Base-by-base conservation (phyloP, 2,888 invertebrate genomes). In the Nemotelus pantherinus region DNA sequence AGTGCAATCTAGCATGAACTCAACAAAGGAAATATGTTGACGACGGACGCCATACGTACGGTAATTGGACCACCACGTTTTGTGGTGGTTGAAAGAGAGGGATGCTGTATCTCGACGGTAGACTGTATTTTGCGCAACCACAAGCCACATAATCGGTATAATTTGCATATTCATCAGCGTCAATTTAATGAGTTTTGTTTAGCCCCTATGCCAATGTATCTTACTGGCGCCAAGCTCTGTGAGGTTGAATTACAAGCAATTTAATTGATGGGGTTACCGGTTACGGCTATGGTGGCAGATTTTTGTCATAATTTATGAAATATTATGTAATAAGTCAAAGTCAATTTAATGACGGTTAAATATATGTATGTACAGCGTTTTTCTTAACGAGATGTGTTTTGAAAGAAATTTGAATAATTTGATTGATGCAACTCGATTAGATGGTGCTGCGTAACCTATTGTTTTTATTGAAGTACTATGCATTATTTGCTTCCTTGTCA, bases 91-190 rank as follows among this genome's bases (percentile, higher is more conserved):
- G 25, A 25, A 25, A 25, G 25, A 25, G 25, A 25, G 25, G 25
- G 25, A 25, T 25, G 25, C 25, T 25, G 25, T 25, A 25, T 25
- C 25, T 25, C 25, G 25, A 25, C 25, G 25, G 3, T 9, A 43
- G 39, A 55, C 4, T 53, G 55, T 47, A 55, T 70, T 53, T 53
- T 3, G n/a, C 9, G 43, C 9, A 55, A 53, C 70, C 70, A n/a
- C 70, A n/a, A 41, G 43, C 55, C 25, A 43, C 5, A 47, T 70
- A 70, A 70, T 70, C 70, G 43, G 41, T 70, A 10, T 55, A 6
- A 70, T 70, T 70, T 70, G 70, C 70, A 70, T 70, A 70, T 70
- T 50, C 45, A 70, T 70, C 55, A 53, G 55, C 10, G 70, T 70
- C 70, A 50, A 43, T 70, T 70, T 70, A 55, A 55, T 55, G 53